phyloP scores from a whole-genome alignment of 2,797 vertebrate species.

The Sitta carolinensis region DNA sequence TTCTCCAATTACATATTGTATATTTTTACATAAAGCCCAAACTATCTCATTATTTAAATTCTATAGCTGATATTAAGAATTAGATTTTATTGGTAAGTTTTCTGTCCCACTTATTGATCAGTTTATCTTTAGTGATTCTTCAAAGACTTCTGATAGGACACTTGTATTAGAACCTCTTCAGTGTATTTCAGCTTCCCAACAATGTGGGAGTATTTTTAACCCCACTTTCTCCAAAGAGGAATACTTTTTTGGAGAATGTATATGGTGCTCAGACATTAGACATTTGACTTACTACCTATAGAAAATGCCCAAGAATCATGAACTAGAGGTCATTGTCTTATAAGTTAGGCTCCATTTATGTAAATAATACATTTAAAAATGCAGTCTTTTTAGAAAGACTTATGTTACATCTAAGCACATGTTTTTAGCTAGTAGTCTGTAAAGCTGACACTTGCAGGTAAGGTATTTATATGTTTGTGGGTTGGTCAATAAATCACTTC shows the following conservation, averaged over 20 bases:
- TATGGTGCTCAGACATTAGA: background rate
- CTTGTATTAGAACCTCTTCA: background rate
- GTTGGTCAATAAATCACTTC: conserved; percentile 47
- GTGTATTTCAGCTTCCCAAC: background rate
- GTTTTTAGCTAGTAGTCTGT: background rate
- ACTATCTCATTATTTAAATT: background rate
- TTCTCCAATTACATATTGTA: background rate
- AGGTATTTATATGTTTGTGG: conserved; percentile 2
- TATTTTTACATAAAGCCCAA: background rate
- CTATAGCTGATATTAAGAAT: background rate
- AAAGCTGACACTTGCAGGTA: background rate
- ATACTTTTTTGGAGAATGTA: background rate
- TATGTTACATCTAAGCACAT: background rate
- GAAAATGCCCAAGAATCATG: background rate
- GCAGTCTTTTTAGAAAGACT: background rate
- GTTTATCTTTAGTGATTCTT: background rate
- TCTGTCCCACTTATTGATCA: background rate
- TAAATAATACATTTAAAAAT: background rate
- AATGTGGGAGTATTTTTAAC: background rate
- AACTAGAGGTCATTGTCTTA: background rate
- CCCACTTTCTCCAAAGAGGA: background rate
- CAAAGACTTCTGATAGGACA: background rate
- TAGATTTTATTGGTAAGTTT: background rate
- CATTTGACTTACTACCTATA: background rate
- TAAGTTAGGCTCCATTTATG: background rate